These are phyloP conservation scores for Harpegnathos saltator DNA, from an alignment of 1,140 invertebrate species.

Conservation along the genomic window DNA sequence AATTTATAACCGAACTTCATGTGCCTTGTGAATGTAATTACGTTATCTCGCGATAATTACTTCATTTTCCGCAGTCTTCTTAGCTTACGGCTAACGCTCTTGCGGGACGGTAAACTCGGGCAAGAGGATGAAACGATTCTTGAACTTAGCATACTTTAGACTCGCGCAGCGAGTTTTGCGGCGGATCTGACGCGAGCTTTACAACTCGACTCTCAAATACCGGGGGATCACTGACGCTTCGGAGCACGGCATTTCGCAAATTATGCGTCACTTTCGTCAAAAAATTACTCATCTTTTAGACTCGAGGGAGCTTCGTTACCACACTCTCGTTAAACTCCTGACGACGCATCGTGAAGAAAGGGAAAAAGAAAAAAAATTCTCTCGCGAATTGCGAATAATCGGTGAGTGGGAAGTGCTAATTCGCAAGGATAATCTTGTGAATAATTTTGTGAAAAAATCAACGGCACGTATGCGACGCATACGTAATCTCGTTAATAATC, in stretches of 20 bases:
- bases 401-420: not conserved
- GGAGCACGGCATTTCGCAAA: slow-evolving; percentile 37
- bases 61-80: slow-evolving; percentile 52
- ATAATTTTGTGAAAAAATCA: too few species aligned
- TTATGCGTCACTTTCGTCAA: slow-evolving; percentile 14
- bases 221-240: slow-evolving; percentile 9
- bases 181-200: slow-evolving; percentile 57
- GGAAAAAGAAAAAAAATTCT: too few species aligned
- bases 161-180: slow-evolving; percentile 48
- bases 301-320: not conserved
- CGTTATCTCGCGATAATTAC: slow-evolving; percentile 54
- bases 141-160: slow-evolving; percentile 54
- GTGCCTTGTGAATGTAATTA: slow-evolving; percentile 54
- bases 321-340: too few species aligned
- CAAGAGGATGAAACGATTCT: slow-evolving; percentile 45
- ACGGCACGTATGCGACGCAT: not conserved
- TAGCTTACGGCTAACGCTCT: slow-evolving; percentile 53
- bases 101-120: slow-evolving; percentile 32
- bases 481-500: slow-evolving; percentile 39
- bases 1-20: slow-evolving; percentile 62
- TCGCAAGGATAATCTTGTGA: not conserved
- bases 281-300: slow-evolving; percentile 16
- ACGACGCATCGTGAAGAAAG: too few species aligned
- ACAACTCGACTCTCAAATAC: slow-evolving; percentile 28
- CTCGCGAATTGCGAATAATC: slow-evolving; percentile 1